phyloP scores from a whole-genome alignment of 1,140 invertebrate species.

The Papilio polyxenes region DNA sequence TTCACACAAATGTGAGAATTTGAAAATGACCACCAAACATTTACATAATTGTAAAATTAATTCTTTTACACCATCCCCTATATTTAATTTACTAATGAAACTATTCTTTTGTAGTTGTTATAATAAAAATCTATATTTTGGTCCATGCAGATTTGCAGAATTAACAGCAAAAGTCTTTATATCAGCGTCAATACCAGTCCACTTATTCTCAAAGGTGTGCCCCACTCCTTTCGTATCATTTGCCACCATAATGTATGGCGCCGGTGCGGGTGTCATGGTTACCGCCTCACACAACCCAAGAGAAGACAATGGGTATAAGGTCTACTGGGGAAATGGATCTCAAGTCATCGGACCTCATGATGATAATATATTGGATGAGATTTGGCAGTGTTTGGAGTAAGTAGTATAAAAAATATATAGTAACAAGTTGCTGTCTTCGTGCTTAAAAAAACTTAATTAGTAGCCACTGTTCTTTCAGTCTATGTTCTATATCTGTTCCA shows the following conservation, averaged over 20 bases:
- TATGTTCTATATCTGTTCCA: too few species aligned
- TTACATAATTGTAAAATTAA: too few species aligned
- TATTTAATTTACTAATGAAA: too few species aligned
- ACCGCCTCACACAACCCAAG: constrained; percentile 99
- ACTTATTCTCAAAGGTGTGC: constrained; percentile 89
- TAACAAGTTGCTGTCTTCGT: too few species aligned
- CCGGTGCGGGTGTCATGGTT: constrained; percentile 94
- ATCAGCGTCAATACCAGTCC: constrained; percentile 88
- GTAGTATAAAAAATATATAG: constrained; percentile 18
- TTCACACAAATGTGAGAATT: too few species aligned
- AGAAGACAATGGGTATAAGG: constrained; percentile 99
- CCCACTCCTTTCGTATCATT: constrained; percentile 98
- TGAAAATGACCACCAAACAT: too few species aligned
- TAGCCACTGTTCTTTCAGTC: too few species aligned
- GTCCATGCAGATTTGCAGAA: constrained; percentile 91
- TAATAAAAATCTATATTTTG: background rate
- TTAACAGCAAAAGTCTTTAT: constrained; percentile 93
- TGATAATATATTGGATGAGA: constrained; percentile 90
- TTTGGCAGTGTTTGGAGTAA: constrained; percentile 87
- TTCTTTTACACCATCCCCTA: too few species aligned
- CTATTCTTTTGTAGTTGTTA: too few species aligned
- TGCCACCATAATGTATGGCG: constrained; percentile 85
- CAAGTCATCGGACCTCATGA: constrained; percentile 98
- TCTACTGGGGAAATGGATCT: constrained; percentile 97
- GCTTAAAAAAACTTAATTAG: too few species aligned